These are phyloP conservation scores for Limnothrissa miodon DNA, from an alignment of 2,113 vertebrate genomes.

Conservation along the genomic window DNA sequence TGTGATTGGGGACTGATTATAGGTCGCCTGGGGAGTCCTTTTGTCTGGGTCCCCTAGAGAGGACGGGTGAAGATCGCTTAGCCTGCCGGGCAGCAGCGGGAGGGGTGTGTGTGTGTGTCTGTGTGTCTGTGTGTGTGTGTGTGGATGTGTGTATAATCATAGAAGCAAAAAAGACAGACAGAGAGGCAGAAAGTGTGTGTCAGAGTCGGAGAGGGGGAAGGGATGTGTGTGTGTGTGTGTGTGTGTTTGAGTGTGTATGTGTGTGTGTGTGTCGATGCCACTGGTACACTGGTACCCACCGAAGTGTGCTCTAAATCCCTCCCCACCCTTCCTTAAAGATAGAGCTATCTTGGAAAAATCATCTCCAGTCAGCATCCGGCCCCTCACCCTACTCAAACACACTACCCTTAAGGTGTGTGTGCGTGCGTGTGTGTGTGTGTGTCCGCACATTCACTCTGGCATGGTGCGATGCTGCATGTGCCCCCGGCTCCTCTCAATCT, in stretches of 20 bases:
- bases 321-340: not conserved
- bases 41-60: slow-evolving; percentile 69
- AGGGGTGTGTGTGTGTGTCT: slow-evolving; percentile 38
- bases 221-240: not conserved
- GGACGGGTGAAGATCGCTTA: slow-evolving; percentile 73
- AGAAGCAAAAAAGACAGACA: not conserved
- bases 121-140: not conserved
- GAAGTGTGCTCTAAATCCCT: not conserved
- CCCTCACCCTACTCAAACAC: not conserved
- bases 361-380: not conserved
- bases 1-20: slow-evolving; percentile 65
- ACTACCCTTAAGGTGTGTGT: not conserved
- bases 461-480: not conserved
- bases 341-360: slow-evolving; percentile 2
- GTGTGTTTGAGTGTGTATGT: not conserved
- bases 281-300: not conserved
- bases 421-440: slow-evolving; percentile 6
- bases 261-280: slow-evolving; percentile 19
- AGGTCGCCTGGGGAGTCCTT: slow-evolving; percentile 67
- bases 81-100: slow-evolving; percentile 51
- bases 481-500: not conserved
- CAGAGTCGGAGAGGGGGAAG: not conserved
- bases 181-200: not conserved
- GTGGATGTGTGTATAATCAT: not conserved
- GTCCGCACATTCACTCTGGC: not conserved